These are phyloP conservation scores for Alligator mississippiensis DNA, from an alignment of 2,113 vertebrate species.

Conservation along the genomic window DNA sequence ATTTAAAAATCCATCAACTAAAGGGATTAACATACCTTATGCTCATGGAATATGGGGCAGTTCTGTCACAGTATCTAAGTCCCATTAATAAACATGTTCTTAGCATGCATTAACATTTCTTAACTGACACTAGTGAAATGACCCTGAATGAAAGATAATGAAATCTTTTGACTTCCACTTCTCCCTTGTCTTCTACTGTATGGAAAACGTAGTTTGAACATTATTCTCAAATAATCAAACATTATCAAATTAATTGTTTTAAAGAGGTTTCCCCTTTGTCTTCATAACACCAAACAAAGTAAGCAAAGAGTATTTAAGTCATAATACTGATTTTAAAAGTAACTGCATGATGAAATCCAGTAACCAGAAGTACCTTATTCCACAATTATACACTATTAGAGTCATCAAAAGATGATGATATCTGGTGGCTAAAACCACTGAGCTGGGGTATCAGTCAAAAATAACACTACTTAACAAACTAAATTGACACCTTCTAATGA, in stretches of 20 bases:
- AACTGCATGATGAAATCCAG: not conserved
- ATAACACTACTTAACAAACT: not conserved
- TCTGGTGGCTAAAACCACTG: too few relatives aligned
- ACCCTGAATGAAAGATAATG: slow-evolving; percentile 44
- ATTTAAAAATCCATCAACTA: slow-evolving; percentile 76
- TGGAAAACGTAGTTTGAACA: not conserved
- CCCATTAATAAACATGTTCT: slow-evolving; percentile 69
- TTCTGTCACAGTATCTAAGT: slow-evolving; percentile 57
- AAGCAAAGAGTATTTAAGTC: slow-evolving; percentile 51
- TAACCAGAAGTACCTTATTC: slow-evolving; percentile 21
- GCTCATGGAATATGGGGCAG: slow-evolving; percentile 70
- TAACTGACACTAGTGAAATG: slow-evolving; percentile 59
- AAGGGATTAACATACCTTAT: slow-evolving; percentile 75
- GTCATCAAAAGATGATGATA: not conserved
- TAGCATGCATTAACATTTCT: slow-evolving; percentile 72
- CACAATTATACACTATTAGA: slow-evolving; percentile 34
- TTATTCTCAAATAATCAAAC: slow-evolving; percentile 28
- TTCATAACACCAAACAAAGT: slow-evolving; percentile 64
- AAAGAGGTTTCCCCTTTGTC: slow-evolving; percentile 14
- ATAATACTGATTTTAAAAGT: slow-evolving; percentile 26
- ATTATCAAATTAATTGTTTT: slow-evolving; percentile 53
- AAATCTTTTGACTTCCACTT: slow-evolving; percentile 53
- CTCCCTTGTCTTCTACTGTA: not conserved
- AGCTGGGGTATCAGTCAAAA: too few relatives aligned
- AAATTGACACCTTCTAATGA: not conserved